These are phyloP conservation scores for Apistogramma diplotaenia DNA, from an alignment of 2,113 vertebrate species.

Conservation along the genomic window DNA sequence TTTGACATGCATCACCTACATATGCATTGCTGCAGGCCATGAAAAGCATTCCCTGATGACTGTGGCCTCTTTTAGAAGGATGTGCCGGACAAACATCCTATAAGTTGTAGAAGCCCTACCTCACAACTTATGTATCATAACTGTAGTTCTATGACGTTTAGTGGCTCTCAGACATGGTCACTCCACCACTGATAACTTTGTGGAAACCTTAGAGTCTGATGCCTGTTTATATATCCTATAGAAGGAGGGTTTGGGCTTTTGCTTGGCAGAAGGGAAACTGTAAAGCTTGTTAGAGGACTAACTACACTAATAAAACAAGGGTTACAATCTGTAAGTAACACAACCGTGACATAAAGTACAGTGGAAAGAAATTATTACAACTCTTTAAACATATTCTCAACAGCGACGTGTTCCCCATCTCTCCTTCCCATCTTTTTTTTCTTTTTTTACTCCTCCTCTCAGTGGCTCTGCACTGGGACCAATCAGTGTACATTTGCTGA, in stretches of 20 bases:
- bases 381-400: slow-evolving; percentile 46
- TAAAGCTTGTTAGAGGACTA: slow-evolving; percentile 33
- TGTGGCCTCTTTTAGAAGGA: too few relatives aligned
- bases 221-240: background rate
- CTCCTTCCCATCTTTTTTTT: background rate
- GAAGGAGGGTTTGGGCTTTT: background rate
- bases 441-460: slow-evolving; percentile 22
- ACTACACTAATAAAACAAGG: slow-evolving; percentile 22
- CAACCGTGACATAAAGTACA: slow-evolving; percentile 9
- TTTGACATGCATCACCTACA: too few relatives aligned
- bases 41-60: too few relatives aligned
- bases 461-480: slow-evolving; percentile 62
- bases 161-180: background rate
- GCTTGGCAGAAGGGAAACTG: background rate
- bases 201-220: background rate
- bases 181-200: slow-evolving; percentile 13
- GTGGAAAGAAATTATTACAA: slow-evolving; percentile 29
- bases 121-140: background rate
- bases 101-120: too few relatives aligned
- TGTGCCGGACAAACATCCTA: too few relatives aligned
- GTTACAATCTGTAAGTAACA: slow-evolving; percentile 12
- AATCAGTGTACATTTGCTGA: slow-evolving; percentile 67
- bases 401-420: background rate
- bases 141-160: background rate
- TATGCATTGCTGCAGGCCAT: too few relatives aligned